These are phyloP conservation scores for Drosophila kohkoa DNA, from an alignment of 1,140 invertebrate species.

Conservation along the genomic window DNA sequence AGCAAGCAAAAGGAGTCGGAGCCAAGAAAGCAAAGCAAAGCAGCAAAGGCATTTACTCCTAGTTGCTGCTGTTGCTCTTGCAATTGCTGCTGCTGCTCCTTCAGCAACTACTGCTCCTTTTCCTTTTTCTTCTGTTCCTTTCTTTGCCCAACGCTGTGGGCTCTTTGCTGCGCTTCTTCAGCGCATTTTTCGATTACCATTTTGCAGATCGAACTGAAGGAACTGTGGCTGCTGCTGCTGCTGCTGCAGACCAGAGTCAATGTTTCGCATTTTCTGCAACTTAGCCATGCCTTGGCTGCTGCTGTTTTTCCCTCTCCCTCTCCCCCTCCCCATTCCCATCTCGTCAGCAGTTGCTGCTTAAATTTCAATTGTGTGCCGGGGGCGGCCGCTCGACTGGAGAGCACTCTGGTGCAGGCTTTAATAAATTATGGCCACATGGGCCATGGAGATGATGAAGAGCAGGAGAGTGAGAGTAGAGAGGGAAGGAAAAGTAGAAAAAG, in stretches of 20 bases:
- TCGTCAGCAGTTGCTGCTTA: constrained; percentile 58
- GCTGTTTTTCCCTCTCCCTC: constrained; percentile 22
- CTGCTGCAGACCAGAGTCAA: constrained; percentile 28
- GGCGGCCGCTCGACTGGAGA: constrained; percentile 74
- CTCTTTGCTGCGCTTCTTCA: constrained; percentile 46
- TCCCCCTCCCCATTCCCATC: no score
- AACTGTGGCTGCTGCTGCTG: not conserved
- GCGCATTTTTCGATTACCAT: constrained; percentile 80
- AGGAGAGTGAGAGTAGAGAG: not conserved
- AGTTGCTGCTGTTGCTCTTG: constrained; percentile 32
- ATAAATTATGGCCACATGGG: constrained; percentile 71
- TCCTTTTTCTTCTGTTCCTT: not conserved
- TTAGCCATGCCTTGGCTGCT: constrained; percentile 48
- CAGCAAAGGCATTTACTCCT: constrained; percentile 64
- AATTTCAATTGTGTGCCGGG: constrained; percentile 78
- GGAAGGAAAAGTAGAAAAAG: not conserved
- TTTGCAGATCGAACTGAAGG: constrained; percentile 51
- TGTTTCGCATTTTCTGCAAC: constrained; percentile 77
- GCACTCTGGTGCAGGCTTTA: constrained; percentile 82
- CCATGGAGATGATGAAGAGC: constrained; percentile 22
- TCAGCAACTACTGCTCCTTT: constrained; percentile 18
- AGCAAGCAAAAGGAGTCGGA: not conserved
- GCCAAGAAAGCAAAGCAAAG: constrained; percentile 18
- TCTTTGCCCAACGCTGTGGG: constrained; percentile 16
- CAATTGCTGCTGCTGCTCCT: constrained; percentile 17